A percentile compares a stretch with the other conserved stretches of the same genome.
phyloP scores from a whole-genome alignment of 2,888 invertebrate genomes.

The Drosophila mimica region DNA sequence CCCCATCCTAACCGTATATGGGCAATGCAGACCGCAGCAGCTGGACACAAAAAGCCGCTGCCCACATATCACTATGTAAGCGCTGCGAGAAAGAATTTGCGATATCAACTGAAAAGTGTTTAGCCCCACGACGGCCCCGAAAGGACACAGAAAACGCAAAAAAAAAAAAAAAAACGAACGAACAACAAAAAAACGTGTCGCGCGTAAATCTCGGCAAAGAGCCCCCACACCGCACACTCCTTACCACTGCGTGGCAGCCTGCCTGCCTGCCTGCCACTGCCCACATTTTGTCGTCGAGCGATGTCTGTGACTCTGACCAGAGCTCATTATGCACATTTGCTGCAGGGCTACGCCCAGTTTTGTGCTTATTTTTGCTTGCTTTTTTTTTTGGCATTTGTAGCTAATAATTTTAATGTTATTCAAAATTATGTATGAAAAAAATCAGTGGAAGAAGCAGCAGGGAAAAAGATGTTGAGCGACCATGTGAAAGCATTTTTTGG shows the following conservation, averaged over 20 bases:
- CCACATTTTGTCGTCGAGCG: neutral
- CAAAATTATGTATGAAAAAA: slow-evolving; percentile 73
- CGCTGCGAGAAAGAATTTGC: slow-evolving; percentile 76
- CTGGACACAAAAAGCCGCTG: slow-evolving; percentile 41
- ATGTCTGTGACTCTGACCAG: slow-evolving; percentile 63
- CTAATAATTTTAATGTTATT: slow-evolving; percentile 84
- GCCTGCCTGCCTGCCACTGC: neutral
- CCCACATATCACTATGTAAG: slow-evolving; percentile 77
- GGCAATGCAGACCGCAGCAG: slow-evolving; percentile 41
- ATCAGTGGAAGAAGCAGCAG: slow-evolving; percentile 11
- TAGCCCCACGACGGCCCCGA: slow-evolving; percentile 39
- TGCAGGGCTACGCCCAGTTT: slow-evolving; percentile 69
- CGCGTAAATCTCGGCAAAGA: slow-evolving; percentile 70
- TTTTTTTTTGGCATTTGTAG: slow-evolving; percentile 64
- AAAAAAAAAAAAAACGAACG: slow-evolving; percentile 20
- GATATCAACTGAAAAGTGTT: slow-evolving; percentile 74
- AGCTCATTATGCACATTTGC: slow-evolving; percentile 84
- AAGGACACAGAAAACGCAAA: slow-evolving; percentile 11
- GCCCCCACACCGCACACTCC: slow-evolving; percentile 3
- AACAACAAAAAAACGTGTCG: slow-evolving; percentile 51
- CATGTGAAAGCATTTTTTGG: slow-evolving; percentile 67
- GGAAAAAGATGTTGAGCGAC: slow-evolving; percentile 35
- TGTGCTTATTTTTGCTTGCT: neutral
- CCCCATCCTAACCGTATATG: neutral
- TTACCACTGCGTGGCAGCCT: neutral